These are phyloP conservation scores for Terebella lapidaria DNA, from an alignment of 2,888 invertebrate genomes.

Conservation along the genomic window DNA sequence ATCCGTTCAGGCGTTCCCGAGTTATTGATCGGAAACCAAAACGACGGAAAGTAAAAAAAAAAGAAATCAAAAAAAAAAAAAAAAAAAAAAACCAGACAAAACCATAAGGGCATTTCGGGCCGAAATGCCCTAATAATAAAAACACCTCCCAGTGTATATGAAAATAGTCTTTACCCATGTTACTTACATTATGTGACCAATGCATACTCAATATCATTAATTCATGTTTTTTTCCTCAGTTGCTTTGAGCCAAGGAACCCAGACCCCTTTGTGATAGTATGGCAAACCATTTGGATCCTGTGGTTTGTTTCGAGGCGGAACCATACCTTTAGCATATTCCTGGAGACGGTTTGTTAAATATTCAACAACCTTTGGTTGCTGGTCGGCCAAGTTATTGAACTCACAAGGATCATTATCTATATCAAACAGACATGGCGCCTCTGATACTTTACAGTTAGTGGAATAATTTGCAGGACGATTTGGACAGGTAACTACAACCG, in stretches of 20 bases:
- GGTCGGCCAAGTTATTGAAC: slow-evolving; percentile 60
- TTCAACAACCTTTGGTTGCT: slow-evolving; percentile 10
- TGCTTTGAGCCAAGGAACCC: slow-evolving; percentile 56
- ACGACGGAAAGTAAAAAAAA: too few species aligned
- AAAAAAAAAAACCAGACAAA: too few species aligned
- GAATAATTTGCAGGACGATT: not conserved
- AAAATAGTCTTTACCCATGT: too few species aligned
- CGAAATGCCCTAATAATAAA: too few species aligned
- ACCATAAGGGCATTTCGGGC: too few species aligned
- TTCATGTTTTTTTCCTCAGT: not conserved
- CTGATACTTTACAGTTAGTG: not conserved
- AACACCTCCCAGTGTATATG: too few species aligned
- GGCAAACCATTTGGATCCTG: slow-evolving; percentile 70
- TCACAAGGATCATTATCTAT: slow-evolving; percentile 83
- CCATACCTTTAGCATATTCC: slow-evolving; percentile 63
- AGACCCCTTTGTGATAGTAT: slow-evolving; percentile 70
- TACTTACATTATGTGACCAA: too few species aligned
- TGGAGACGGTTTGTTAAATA: slow-evolving; percentile 4
- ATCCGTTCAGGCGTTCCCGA: too few species aligned
- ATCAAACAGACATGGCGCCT: slow-evolving; percentile 75
- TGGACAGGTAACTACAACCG: not conserved
- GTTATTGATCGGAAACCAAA: too few species aligned
- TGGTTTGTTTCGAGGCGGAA: slow-evolving; percentile 69
- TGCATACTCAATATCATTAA: too few species aligned
- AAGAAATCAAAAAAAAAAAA: too few species aligned